Evolutionary conservation across 2,797 vertebrate genomes (phyloP).

Genomic region (Aplochiton taeniatus): DNA sequence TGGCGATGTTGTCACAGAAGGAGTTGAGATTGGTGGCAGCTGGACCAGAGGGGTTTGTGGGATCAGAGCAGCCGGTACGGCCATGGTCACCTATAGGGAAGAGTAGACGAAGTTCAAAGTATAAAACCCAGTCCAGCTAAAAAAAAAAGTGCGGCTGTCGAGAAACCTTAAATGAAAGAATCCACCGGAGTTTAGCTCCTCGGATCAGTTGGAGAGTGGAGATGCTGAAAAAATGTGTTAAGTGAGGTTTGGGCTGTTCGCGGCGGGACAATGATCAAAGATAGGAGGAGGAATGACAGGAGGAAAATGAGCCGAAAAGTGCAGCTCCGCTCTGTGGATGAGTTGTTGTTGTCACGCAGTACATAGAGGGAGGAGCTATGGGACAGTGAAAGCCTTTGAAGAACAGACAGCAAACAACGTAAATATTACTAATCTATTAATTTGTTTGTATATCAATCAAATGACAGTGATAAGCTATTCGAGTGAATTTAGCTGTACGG

Average conservation of each 20-base stretch:
- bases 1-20: conserved; percentile 81
- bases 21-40: conserved; percentile 87
- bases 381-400: conserved; percentile 84
- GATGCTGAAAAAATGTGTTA: conserved; percentile 79
- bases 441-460: not conserved
- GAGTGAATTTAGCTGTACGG: no score
- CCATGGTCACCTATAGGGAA: conserved; percentile 90
- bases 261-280: conserved; percentile 92
- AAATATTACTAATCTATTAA: conserved; percentile 7
- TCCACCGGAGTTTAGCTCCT: conserved; percentile 76
- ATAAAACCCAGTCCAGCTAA: conserved; percentile 57
- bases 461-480: not conserved
- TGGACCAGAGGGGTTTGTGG: conserved; percentile 88
- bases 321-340: conserved; percentile 90
- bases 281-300: conserved; percentile 91
- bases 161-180: conserved; percentile 68
- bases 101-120: conserved; percentile 79
- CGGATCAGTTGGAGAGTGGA: conserved; percentile 81
- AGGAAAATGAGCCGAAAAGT: conserved; percentile 97
- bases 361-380: conserved; percentile 92
- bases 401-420: conserved; percentile 51
- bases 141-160: conserved; percentile 56
- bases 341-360: conserved; percentile 99
- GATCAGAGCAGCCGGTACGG: conserved; percentile 95
- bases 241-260: conserved; percentile 79